Evolutionary conservation across 2,888 invertebrate species (phyloP).

Genomic region (Coecobrya sp.): DNA sequence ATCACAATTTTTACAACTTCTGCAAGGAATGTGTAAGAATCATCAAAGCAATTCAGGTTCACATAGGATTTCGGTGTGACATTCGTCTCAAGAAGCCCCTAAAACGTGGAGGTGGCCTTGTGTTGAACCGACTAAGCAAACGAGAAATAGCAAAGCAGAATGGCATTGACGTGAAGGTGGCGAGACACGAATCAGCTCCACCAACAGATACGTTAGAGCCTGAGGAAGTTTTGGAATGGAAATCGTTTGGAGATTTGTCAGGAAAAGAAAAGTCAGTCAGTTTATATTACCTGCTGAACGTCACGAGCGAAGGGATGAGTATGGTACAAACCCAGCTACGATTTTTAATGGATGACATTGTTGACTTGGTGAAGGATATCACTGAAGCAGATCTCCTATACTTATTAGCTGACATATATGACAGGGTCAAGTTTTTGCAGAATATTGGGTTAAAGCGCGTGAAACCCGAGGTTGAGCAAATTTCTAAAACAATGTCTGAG

Average conservation of each 20-base stretch:
- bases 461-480: conserved; percentile 55
- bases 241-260: conserved; percentile 47
- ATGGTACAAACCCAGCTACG: conserved; percentile 66
- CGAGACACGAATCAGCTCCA: neutral
- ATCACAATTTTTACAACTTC: conserved; percentile 69
- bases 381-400: conserved; percentile 64
- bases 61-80: conserved; percentile 37
- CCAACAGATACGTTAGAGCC: neutral
- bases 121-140: neutral
- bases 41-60: conserved; percentile 54
- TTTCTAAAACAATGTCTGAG: conserved; percentile 57
- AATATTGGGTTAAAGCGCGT: conserved; percentile 32
- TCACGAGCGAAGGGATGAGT: conserved; percentile 44
- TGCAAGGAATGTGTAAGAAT: conserved; percentile 68
- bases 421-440: conserved; percentile 64
- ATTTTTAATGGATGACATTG: conserved; percentile 74
- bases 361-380: conserved; percentile 61
- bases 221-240: conserved; percentile 41
- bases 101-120: conserved; percentile 47
- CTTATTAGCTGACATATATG: conserved; percentile 70
- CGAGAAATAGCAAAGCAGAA: neutral
- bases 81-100: conserved; percentile 28
- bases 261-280: conserved; percentile 56
- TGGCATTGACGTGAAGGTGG: conserved; percentile 40
- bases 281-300: conserved; percentile 31